phyloP scores from a whole-genome alignment of 2,888 invertebrate species.

The Lamellibrachia satsuma region DNA sequence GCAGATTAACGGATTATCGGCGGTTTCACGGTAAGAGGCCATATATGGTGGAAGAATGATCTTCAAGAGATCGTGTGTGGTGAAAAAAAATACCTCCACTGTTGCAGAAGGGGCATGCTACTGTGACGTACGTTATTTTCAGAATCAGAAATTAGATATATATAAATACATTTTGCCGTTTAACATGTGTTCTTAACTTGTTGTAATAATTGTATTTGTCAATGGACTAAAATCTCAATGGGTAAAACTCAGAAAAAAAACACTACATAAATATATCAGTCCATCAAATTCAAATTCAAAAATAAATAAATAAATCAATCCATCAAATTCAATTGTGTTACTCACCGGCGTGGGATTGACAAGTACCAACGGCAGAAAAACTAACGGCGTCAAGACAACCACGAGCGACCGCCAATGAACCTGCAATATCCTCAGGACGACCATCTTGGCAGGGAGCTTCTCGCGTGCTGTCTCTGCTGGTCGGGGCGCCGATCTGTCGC shows the following conservation, averaged over 20 bases:
- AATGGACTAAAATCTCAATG: too few relatives aligned
- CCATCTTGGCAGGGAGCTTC: slow-evolving; percentile 5
- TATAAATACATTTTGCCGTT: not conserved
- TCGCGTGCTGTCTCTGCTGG: not conserved
- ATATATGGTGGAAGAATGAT: not conserved
- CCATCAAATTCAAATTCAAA: too few relatives aligned
- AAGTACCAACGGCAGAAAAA: not conserved
- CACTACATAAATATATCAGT: too few relatives aligned
- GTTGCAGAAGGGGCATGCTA: not conserved
- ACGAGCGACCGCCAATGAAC: not conserved
- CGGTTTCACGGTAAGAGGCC: not conserved
- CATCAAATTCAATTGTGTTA: not conserved
- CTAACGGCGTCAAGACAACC: not conserved
- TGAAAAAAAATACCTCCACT: not conserved
- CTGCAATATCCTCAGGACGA: not conserved
- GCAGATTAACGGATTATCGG: not conserved
- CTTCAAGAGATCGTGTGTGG: not conserved
- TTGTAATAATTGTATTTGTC: not conserved
- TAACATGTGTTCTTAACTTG: not conserved
- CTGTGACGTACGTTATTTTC: not conserved
- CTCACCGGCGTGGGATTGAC: not conserved
- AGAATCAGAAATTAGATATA: not conserved
- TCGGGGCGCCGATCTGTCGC: not conserved
- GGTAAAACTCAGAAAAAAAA: too few relatives aligned
- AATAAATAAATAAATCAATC: not conserved